Evolutionary conservation across 2,113 vertebrate genomes (phyloP).

Genomic region (Progne subis): DNA sequence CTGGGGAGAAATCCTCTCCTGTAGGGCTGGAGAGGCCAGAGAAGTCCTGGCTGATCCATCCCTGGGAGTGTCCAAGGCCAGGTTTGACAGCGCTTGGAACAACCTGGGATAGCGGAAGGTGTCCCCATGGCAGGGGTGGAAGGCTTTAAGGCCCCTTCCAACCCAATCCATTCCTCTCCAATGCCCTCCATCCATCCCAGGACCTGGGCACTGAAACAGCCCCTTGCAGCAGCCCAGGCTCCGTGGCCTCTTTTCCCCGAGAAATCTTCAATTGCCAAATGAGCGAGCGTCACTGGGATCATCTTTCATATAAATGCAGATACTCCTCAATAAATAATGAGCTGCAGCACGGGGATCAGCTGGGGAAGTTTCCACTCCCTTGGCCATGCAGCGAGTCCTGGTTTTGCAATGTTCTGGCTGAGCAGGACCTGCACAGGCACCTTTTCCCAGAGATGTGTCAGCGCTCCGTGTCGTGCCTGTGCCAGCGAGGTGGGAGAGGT

Average conservation of each 20-base stretch:
- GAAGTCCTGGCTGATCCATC: neutral
- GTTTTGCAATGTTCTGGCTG: constrained; percentile 45
- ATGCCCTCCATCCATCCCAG: neutral
- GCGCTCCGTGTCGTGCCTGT: neutral
- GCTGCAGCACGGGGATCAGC: neutral
- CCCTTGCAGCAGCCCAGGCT: neutral
- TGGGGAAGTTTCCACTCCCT: neutral
- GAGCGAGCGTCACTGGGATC: neutral
- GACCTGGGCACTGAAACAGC: neutral
- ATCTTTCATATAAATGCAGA: neutral
- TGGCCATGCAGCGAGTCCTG: fast-evolving
- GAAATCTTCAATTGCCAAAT: neutral
- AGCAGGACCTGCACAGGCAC: neutral
- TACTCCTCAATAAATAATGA: constrained; percentile 1
- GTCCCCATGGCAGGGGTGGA: neutral
- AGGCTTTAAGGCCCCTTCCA: neutral
- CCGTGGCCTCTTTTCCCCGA: neutral
- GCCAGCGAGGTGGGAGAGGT: neutral
- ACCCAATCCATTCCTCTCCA: neutral
- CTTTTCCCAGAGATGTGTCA: constrained; percentile 15
- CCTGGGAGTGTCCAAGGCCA: neutral
- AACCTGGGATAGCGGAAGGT: neutral
- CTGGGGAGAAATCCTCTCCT: neutral
- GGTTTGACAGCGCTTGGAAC: neutral
- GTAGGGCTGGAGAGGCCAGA: neutral